phyloP scores from a whole-genome alignment of 2,113 vertebrate genomes.

The Oceanites oceanicus region DNA sequence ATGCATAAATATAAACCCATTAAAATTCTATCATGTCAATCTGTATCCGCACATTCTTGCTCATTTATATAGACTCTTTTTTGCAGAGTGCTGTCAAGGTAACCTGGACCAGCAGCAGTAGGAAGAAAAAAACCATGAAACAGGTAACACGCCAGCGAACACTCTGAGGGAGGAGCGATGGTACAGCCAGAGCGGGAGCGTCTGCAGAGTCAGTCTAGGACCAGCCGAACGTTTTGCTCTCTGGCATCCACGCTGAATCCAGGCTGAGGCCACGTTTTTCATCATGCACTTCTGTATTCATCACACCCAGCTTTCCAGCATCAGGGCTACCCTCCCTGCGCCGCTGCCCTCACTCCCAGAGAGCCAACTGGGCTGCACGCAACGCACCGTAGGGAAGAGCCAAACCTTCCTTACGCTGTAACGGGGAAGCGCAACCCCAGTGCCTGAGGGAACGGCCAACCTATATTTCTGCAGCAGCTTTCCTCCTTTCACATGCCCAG shows the following conservation, averaged over 20 bases:
- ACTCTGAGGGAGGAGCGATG: background rate
- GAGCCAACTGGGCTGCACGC: too few species aligned
- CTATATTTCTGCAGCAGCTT: background rate
- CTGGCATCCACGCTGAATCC: background rate
- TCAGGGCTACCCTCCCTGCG: background rate
- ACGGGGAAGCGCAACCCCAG: background rate
- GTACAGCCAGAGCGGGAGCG: background rate
- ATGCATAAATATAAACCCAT: background rate
- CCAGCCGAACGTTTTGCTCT: background rate
- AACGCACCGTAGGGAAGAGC: background rate
- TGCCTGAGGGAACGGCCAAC: background rate
- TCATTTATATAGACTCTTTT: background rate
- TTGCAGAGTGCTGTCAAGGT: background rate
- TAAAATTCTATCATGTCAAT: background rate
- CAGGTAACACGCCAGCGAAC: background rate
- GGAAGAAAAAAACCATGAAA: background rate
- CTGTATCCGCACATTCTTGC: background rate
- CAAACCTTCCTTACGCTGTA: background rate
- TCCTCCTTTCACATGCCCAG: fast-evolving
- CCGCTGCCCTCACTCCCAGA: fast-evolving
- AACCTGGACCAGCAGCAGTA: background rate
- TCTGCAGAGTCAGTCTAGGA: background rate
- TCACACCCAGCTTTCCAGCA: background rate
- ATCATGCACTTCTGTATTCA: background rate
- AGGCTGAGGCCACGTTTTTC: background rate